These are phyloP conservation scores for Acromyrmex charruanus DNA, from an alignment of 1,140 invertebrate species.

Conservation along the genomic window DNA sequence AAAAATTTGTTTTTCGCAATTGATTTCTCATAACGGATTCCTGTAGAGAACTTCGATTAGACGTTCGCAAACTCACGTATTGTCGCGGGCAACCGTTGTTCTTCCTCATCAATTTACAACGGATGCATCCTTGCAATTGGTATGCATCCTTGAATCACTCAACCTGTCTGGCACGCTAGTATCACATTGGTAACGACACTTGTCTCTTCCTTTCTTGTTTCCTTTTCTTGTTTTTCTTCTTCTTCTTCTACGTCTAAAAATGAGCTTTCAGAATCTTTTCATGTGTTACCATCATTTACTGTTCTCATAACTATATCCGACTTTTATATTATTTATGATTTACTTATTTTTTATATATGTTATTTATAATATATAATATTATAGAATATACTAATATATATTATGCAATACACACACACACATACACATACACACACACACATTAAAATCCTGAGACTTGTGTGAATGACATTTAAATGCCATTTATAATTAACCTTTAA, in stretches of 20 bases:
- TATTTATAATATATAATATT: neutral
- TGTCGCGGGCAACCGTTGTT: constrained; percentile 63
- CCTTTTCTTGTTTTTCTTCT: constrained; percentile 20
- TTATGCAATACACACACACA: neutral
- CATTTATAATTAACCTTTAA: constrained; percentile 53
- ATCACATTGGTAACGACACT: constrained; percentile 67
- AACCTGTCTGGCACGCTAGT: constrained; percentile 60
- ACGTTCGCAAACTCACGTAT: constrained; percentile 57
- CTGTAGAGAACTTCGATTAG: constrained; percentile 5
- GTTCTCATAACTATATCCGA: neutral
- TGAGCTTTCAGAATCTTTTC: neutral
- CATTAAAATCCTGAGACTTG: neutral
- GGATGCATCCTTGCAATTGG: constrained; percentile 72
- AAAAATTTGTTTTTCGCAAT: constrained; percentile 1
- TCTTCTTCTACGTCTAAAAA: constrained; percentile 9
- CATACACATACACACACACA: neutral
- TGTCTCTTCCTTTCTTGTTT: constrained; percentile 21
- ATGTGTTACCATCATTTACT: neutral
- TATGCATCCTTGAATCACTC: constrained; percentile 72
- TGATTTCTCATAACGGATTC: constrained; percentile 19
- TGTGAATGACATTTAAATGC: constrained; percentile 20
- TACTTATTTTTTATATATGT: neutral
- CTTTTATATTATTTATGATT: constrained; percentile 6
- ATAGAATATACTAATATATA: neutral
- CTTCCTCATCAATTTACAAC: constrained; percentile 69